phyloP scores from a whole-genome alignment of 2,113 vertebrate species.

The Nesogale talazaci region DNA sequence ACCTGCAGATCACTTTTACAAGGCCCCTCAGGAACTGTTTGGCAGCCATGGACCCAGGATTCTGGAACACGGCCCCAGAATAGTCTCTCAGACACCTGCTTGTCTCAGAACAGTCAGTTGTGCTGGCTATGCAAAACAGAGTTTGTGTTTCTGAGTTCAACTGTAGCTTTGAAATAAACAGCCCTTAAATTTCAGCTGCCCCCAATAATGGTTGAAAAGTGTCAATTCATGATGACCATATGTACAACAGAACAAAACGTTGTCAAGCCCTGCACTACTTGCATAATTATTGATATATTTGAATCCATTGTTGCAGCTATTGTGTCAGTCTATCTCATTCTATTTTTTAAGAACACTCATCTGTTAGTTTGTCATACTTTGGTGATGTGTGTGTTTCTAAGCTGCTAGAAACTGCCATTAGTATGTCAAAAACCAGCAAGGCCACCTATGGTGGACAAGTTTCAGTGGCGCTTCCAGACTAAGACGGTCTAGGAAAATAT shows the following conservation, averaged over 20 bases:
- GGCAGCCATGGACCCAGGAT: neutral
- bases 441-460: neutral
- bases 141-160: neutral
- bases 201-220: neutral
- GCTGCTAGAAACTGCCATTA: neutral
- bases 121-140: neutral
- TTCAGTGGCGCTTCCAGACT: neutral
- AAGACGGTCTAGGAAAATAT: neutral
- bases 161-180: slow-evolving; percentile 21
- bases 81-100: neutral
- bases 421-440: neutral
- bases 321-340: neutral
- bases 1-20: slow-evolving; percentile 19
- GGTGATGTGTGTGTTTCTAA: neutral
- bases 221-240: neutral
- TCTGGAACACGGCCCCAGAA: neutral
- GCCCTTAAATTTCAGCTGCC: neutral
- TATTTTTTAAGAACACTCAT: too few relatives aligned
- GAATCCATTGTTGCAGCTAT: neutral
- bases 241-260: neutral
- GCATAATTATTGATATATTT: neutral
- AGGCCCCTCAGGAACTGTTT: neutral
- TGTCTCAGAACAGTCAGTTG: neutral
- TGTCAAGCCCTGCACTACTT: neutral
- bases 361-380: neutral